Evolutionary conservation across 2,797 vertebrate species (phyloP), one percentile per base, ranked within the genome.

Genomic region (Chanos chanos): DNA sequence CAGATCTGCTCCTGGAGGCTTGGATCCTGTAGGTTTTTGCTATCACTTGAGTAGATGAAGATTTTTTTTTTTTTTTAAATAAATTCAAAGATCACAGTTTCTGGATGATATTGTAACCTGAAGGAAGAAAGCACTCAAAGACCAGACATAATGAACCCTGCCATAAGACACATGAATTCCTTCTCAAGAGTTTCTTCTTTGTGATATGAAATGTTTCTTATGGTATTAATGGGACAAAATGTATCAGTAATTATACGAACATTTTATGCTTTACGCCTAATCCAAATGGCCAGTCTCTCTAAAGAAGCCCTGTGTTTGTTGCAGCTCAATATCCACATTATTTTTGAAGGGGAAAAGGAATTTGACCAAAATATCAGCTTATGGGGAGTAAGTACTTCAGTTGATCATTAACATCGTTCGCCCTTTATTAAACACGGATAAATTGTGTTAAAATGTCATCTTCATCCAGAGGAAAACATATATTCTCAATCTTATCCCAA

Each of bases 341-440:
- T 94, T 67, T 99, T 99, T 84, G 95, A 99, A 76, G 93, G 94
- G 49, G 94, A 97, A 66, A 97, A 98, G 69, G 91, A 96, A 73
- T 99, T 98, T 85, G 86, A 90, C 78, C 92, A 91, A 78, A 91
- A 86, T 61, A 89, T 99, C 74, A 93, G 82, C 75, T 85, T 99
- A 75, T 99, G 96, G 96, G 94, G 96, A 62, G 97, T 99, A 90
- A 98, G 96, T 95, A 84, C 68, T 64, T 2, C 51, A 12, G 28
- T 63, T 31, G 3, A 10, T 5, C 22, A 3, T 24, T 60, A 34
- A 41, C 39, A 15, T 50, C 1, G 15, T 27, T 15, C 9, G 15
- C 24, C n/a, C 15, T 8, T 30, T 6, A 21, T 45, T 30, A 8
- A 19, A 33, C 27, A 19, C 28, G 2, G 40, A 49, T 22, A 21